Evolutionary conservation across 2,113 vertebrate species (phyloP).

Genomic region (Halichoerus grypus): DNA sequence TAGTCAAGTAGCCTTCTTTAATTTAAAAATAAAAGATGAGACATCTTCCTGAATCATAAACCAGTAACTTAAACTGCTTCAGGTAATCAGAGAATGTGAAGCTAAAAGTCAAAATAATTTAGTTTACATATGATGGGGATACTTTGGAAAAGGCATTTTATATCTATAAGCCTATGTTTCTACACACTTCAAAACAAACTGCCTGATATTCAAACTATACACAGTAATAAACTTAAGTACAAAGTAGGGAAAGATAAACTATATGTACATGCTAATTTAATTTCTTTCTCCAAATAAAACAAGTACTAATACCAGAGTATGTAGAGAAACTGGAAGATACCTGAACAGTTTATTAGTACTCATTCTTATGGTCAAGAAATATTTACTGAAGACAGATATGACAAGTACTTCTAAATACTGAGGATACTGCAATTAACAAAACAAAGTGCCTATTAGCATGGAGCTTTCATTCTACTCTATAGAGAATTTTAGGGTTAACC

Average conservation of each 20-base stretch:
- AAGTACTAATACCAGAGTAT: neutral
- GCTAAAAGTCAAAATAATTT: conserved; percentile 51
- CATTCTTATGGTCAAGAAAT: conserved; percentile 43
- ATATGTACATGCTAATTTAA: conserved; percentile 16
- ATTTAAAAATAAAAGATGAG: conserved; percentile 45
- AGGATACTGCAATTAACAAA: conserved; percentile 4
- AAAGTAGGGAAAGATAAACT: conserved; percentile 25
- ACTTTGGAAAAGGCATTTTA: conserved; percentile 21
- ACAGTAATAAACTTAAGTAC: neutral
- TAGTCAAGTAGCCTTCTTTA: conserved; percentile 22
- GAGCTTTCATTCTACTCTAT: conserved; percentile 1
- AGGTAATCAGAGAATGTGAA: conserved; percentile 19
- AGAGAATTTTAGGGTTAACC: conserved; percentile 32
- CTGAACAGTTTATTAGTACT: conserved; percentile 48
- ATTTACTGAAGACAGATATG: neutral
- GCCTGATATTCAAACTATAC: conserved; percentile 41
- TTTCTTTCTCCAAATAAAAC: conserved; percentile 26
- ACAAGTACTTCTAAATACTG: neutral
- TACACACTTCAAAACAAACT: conserved; percentile 41
- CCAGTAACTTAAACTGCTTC: neutral
- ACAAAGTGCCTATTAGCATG: neutral
- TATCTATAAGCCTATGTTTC: neutral
- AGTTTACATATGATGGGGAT: conserved; percentile 6
- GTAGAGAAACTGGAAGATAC: conserved; percentile 22
- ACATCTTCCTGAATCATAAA: conserved; percentile 27